phyloP scores from a whole-genome alignment of 2,797 vertebrate genomes.

The Orientallactaga sibirica region DNA sequence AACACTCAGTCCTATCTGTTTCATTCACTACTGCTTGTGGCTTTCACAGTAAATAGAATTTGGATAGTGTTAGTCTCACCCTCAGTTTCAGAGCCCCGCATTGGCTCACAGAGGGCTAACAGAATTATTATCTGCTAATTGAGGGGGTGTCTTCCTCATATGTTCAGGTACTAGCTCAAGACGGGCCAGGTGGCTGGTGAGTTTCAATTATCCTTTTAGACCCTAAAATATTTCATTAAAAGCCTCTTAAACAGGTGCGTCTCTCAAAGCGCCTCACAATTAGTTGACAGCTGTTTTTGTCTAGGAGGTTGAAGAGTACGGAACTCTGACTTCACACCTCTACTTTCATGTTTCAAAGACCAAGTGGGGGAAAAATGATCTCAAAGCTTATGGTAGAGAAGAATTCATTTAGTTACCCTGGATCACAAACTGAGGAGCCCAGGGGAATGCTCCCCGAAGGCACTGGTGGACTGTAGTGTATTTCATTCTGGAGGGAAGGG shows the following conservation, averaged over 20 bases:
- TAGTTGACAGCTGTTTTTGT: not conserved
- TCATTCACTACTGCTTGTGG: not conserved
- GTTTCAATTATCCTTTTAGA: not conserved
- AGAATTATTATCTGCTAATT: not conserved
- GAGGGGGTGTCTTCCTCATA: not conserved
- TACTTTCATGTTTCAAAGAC: not conserved
- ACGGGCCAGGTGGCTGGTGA: no score
- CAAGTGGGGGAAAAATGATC: not conserved
- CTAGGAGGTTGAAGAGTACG: not conserved
- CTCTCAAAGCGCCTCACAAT: not conserved
- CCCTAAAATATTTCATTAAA: not conserved
- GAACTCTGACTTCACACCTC: not conserved
- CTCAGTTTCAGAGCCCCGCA: not conserved
- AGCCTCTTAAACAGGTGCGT: not conserved
- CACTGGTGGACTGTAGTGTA: rapidly evolving
- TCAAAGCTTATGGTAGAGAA: not conserved
- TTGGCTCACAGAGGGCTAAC: not conserved
- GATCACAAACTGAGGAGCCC: not conserved
- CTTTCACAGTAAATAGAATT: not conserved
- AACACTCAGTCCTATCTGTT: not conserved
- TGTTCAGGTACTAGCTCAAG: not conserved
- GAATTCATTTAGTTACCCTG: not conserved
- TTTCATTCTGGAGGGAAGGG: rapidly evolving
- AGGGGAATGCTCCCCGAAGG: not conserved
- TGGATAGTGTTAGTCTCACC: not conserved